Evolutionary conservation across 2,113 vertebrate genomes (phyloP), one percentile per base, ranked within the genome.

Genomic region (Puffinus mauretanicus): DNA sequence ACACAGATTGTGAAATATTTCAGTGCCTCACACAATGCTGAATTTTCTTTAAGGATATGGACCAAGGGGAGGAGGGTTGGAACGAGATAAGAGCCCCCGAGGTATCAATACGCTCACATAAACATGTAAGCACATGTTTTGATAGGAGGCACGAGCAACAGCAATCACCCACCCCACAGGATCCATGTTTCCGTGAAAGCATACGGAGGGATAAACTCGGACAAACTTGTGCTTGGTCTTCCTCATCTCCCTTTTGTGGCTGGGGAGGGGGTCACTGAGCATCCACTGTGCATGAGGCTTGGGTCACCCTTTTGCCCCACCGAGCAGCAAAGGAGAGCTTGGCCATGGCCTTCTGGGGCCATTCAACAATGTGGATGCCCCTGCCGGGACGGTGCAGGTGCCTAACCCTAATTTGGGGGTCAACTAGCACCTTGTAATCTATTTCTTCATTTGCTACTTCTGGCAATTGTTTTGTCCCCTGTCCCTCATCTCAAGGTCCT

Each of bases 291-390:
- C 6, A 10, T 49, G 9, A 20, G 13, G 27, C 27, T 51, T 44
- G 10, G 16, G 32, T 54, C 29, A 77, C 5, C 4, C 46, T 92
- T 90, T 65, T 11, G 3, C 8, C 36, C 25, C 47, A 71, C 20
- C 11, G 13, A 86, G 14, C 36, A 73, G 36, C 4, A 8, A 61
- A 91, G 40, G 13, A 61, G 10, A 70, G 9, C 9, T 79, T 2
- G 1, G 44, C 47, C 6, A 7, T 26, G 25, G 76, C 7, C 36
- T 86, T 75, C 38, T 87, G 62, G 49, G 7, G 9, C 25, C 61
- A 76, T 18, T 7, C 0, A 1, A 54, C 64, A 51, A 4, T 26
- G 8, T 34, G 24, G 8, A 6, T 67, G 8, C 4, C 13, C 2
- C 15, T 78, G 9, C 19, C n/a, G 40, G 9, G 36, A 62, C 19